Evolutionary conservation across 2,113 vertebrate species (phyloP), one percentile per base, ranked within the genome.

Genomic region (Murina feae): DNA sequence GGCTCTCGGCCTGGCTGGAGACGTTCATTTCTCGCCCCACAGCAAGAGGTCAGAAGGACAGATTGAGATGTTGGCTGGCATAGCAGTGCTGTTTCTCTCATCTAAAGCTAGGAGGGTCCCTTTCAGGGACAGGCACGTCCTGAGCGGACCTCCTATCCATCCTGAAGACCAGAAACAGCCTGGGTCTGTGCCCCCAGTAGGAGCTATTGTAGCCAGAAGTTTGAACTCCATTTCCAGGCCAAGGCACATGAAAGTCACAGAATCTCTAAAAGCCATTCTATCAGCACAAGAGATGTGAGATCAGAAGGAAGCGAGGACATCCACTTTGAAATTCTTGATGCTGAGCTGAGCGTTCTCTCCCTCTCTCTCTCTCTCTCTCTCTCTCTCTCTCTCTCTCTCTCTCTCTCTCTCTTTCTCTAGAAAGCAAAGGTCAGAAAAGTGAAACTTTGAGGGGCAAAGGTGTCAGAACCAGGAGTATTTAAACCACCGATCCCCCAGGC

Each of bases 341-440:
- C 44, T 86, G 37, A 93, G 39, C 51, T 79, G 35, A 91, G 8
- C 3, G 42, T 3, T 30, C 2, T 39, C 17, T 42, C 25, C 28
- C 9, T 60, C 23, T 60, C 23, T 28, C 23, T 60, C 23, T 60
- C 9, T 55, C 53, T 55, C 53, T 55, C 53, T 20, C 20, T 55
- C 20, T 53, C 53, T 16, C 53, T 21, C 53, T 55, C 53, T 55
- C 53, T 55, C 17, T 55, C 8, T 23, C 18, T 10, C 42, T 44
- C 42, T 44, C 42, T 44, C 42, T 44, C 42, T 44, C n/a, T 42
- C 42, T 42, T 6, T 42, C 42, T 42, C 42, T 42, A 4, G 18
- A 78, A 60, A 94, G 65, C 55, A 74, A 39, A 93, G 53, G 49
- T 94, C 68, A 58, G 66, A 93, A 80, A 88, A 88, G 75, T 60